phyloP scores from a whole-genome alignment of 2,797 vertebrate genomes.

The Sylvilagus floridanus region DNA sequence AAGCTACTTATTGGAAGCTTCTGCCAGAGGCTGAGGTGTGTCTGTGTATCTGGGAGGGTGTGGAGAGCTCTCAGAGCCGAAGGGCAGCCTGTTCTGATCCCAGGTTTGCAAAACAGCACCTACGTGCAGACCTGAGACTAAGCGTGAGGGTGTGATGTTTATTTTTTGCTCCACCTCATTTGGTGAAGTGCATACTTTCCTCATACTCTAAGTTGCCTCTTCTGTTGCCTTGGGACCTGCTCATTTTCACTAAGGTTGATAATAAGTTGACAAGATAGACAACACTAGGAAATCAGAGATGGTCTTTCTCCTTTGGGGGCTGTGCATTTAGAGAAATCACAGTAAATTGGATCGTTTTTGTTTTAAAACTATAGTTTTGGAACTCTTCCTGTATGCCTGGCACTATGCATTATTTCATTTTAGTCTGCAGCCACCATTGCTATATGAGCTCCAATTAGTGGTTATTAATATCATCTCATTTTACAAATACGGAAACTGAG shows the following conservation, averaged over 20 bases:
- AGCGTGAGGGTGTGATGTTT: conserved; percentile 53
- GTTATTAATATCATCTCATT: conserved; percentile 16
- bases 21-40: conserved; percentile 74
- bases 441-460: conserved; percentile 28
- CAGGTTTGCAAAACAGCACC: conserved; percentile 64
- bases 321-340: conserved; percentile 40
- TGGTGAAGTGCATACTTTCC: conserved; percentile 40
- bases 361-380: not conserved
- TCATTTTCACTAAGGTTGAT: conserved; percentile 8
- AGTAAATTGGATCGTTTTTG: not conserved
- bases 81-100: conserved; percentile 61
- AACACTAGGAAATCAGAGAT: conserved; percentile 44
- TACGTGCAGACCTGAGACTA: conserved; percentile 54
- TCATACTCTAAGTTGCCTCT: not conserved
- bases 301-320: not conserved
- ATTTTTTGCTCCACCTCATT: conserved; percentile 43
- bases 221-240: not conserved
- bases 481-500: conserved; percentile 30
- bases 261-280: not conserved
- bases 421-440: not conserved
- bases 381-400: not conserved
- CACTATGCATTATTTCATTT: conserved; percentile 5
- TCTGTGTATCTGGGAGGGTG: conserved; percentile 72
- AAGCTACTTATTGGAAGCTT: conserved; percentile 65
- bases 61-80: conserved; percentile 60